A percentile compares a stretch with the other conserved stretches of the same genome.
phyloP scores from a whole-genome alignment of 2,113 vertebrate species.

The Oreochromis spilurus region DNA sequence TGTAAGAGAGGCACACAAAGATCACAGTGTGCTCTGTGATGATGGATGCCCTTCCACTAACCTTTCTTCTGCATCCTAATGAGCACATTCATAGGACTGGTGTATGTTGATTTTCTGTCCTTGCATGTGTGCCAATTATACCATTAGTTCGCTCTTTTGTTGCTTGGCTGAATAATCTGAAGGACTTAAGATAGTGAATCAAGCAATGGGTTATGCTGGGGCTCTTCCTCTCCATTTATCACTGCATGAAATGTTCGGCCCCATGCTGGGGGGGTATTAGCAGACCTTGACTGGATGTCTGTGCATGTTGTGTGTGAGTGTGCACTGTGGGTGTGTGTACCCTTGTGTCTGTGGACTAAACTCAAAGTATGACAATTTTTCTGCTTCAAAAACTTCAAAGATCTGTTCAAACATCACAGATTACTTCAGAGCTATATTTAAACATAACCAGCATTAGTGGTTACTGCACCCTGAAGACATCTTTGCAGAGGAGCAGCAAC shows the following conservation, averaged over 20 bases:
- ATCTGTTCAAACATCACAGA: background rate
- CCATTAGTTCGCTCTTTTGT: background rate
- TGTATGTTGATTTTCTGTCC: constrained; percentile 18
- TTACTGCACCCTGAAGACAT: background rate
- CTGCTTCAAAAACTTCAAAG: background rate
- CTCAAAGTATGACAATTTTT: background rate
- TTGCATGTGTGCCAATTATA: constrained; percentile 32
- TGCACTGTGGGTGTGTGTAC: background rate
- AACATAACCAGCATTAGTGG: constrained; percentile 12
- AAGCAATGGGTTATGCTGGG: constrained; percentile 14
- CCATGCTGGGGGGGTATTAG: constrained; percentile 41
- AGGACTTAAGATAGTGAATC: constrained; percentile 19
- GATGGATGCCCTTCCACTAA: constrained; percentile 41
- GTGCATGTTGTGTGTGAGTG: background rate
- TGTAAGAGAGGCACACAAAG: background rate
- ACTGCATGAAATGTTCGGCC: constrained; percentile 30
- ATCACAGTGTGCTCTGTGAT: constrained; percentile 22
- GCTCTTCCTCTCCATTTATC: constrained; percentile 58
- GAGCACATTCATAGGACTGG: constrained; percentile 4
- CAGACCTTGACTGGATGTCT: constrained; percentile 36
- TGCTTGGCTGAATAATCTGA: constrained; percentile 10
- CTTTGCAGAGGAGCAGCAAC: background rate
- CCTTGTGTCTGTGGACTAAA: background rate
- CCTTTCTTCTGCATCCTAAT: constrained; percentile 31
- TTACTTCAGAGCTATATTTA: background rate